Conservation (phyloP, 2,113 vertebrate genomes). For the Dasyurus viverrinus region DNA sequence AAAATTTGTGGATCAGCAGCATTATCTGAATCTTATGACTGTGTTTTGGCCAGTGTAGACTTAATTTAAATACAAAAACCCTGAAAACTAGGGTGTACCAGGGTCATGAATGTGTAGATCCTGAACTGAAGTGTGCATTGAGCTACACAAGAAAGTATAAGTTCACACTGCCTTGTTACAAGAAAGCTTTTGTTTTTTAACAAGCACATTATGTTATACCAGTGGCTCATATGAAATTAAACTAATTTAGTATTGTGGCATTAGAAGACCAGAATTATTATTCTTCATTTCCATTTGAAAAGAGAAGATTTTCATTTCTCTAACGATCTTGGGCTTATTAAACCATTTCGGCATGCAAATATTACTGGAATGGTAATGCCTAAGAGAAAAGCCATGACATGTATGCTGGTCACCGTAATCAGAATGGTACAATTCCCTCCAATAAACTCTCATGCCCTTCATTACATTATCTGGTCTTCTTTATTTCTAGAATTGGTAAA, state of each 20-base stretch:
- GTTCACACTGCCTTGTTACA: constrained; percentile 55
- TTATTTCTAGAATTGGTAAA: constrained; percentile 55
- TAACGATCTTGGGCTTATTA: constrained; percentile 72
- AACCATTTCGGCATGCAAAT: constrained; percentile 71
- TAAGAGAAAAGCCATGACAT: constrained; percentile 80
- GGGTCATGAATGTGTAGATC: neutral
- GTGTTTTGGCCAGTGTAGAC: constrained; percentile 53
- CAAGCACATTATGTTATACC: constrained; percentile 19
- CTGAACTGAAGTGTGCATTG: constrained; percentile 36
- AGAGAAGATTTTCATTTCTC: constrained; percentile 52
- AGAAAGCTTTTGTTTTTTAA: constrained; percentile 41
- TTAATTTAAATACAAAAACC: constrained; percentile 27
- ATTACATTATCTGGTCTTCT: constrained; percentile 58
- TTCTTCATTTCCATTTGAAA: constrained; percentile 55
- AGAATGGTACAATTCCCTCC: constrained; percentile 80
- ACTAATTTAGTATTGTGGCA: constrained; percentile 40
- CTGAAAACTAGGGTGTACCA: constrained; percentile 37
- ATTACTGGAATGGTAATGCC: constrained; percentile 72
- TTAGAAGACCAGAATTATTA: constrained; percentile 38
- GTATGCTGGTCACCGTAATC: constrained; percentile 71
- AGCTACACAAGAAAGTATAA: constrained; percentile 19
- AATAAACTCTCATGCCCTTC: constrained; percentile 84
- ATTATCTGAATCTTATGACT: constrained; percentile 57
- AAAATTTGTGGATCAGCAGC: constrained; percentile 62
- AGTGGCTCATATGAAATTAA: constrained; percentile 38